Evolutionary conservation across 1,140 invertebrate species (phyloP).

Genomic region (Stenopsyche tienmushanensis): DNA sequence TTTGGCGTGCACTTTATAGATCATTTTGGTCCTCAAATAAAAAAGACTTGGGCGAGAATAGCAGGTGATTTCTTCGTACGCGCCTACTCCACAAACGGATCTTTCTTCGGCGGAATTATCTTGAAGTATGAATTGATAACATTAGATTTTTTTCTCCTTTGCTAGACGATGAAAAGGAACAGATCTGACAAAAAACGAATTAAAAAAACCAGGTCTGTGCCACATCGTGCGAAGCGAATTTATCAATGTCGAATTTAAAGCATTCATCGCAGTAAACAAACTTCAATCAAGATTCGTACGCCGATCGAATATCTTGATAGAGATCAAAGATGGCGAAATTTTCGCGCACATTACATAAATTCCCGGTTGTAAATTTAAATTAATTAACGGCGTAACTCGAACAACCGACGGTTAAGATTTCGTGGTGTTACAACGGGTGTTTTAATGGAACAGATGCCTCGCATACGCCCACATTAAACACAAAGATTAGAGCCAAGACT

Average conservation of each 20-base stretch:
- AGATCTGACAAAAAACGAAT: neutral
- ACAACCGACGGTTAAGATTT: too few species aligned
- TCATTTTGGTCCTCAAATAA: too few species aligned
- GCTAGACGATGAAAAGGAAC: neutral
- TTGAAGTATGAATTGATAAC: neutral
- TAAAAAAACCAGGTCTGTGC: conserved; percentile 10
- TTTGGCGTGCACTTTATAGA: too few species aligned
- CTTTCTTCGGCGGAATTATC: neutral
- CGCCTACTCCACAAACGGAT: too few species aligned
- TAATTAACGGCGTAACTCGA: too few species aligned
- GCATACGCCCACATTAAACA: too few species aligned
- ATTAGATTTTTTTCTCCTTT: neutral
- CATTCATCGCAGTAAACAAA: conserved; percentile 8
- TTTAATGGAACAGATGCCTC: too few species aligned
- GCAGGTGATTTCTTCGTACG: too few species aligned
- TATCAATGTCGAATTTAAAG: conserved; percentile 15
- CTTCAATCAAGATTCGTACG: conserved; percentile 4
- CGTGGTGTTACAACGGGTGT: too few species aligned
- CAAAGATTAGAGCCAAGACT: too few species aligned
- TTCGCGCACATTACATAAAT: neutral
- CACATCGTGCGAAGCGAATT: conserved; percentile 1
- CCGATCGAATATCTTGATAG: neutral
- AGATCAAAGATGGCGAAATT: neutral
- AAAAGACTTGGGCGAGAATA: too few species aligned
- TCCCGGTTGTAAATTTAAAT: neutral